Conservation (phyloP, 1,140 invertebrate genomes). For the Pogonognathellus flavescens region DNA sequence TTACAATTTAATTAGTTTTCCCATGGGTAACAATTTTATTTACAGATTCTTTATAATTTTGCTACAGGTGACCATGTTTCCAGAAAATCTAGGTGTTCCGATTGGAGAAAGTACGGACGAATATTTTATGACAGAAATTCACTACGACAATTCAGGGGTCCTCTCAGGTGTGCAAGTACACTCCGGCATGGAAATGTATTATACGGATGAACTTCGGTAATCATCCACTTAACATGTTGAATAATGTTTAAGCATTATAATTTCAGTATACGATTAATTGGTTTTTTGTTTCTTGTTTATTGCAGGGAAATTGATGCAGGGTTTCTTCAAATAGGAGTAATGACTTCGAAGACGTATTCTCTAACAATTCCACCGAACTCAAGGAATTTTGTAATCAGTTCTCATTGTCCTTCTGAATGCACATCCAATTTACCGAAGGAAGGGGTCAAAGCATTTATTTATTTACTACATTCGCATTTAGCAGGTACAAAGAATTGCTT, state of each 20-base stretch:
- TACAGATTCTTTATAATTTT: too few relatives aligned
- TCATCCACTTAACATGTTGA: too few relatives aligned
- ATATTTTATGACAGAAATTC: conserved; percentile 54
- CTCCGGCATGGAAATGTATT: conserved; percentile 43
- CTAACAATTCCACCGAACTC: conserved; percentile 53
- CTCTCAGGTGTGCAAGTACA: not conserved
- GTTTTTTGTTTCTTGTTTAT: not conserved
- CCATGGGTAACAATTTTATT: too few relatives aligned
- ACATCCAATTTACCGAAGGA: conserved; percentile 69
- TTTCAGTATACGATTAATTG: not conserved
- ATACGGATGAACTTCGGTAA: conserved; percentile 24
- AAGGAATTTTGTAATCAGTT: conserved; percentile 15
- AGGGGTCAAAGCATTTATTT: conserved; percentile 40
- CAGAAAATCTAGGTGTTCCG: conserved; percentile 51
- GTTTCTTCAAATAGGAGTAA: not conserved
- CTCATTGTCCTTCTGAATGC: conserved; percentile 55
- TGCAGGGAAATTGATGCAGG: conserved; percentile 29
- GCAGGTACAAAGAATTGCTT: not conserved
- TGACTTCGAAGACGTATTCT: not conserved
- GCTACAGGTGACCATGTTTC: conserved; percentile 21
- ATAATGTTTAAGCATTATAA: too few relatives aligned
- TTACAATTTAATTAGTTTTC: too few relatives aligned
- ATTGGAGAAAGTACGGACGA: conserved; percentile 37
- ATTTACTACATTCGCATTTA: conserved; percentile 55
- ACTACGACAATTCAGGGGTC: conserved; percentile 56